Evolutionary conservation across 2,888 invertebrate genomes (phyloP), one percentile per base, ranked within the genome.

Genomic region (Boloria euphrosyne): DNA sequence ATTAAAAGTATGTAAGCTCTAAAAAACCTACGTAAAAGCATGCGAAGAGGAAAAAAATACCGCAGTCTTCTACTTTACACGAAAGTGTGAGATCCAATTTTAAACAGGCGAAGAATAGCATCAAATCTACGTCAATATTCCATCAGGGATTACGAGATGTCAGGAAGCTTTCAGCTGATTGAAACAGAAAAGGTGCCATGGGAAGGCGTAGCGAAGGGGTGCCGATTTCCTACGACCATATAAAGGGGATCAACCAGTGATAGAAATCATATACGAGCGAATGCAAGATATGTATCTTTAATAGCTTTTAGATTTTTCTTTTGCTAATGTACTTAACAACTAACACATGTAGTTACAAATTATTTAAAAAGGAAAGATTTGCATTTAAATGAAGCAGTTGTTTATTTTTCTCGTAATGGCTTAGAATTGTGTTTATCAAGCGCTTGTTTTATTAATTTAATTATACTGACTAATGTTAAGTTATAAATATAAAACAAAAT

Each of bases 151-250:
- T 54, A 62, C 62, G 66, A 62, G 68, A 62, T 52, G 74, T 74
- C 78, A 75, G 81, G 81, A 83, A 81, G 85, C 86, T 86, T 81
- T 86, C 79, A 83, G 78, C 76, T 78, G 83, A 87, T 87, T 87
- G 84, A 81, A 75, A 74, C 72, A 75, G 72, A 76, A 82, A 82
- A 78, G 81, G 82, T 82, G 80, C 79, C 75, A 73, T 75, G 66
- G 77, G 74, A 67, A 71, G 72, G 65, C 60, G 27, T 50, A 13
- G 64, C 18, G 59, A 66, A 57, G 69, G 62, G 67, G 67, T 69
- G 69, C 51, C 60, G 43, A 60, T 52, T 61, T 54, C 55, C 52
- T 49, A 52, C 22, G 47, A 44, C 63, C 54, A 13, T 17, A 6
- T 52, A 44, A 65, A 47, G 46, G 46, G 4, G 3, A 31, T 44